These are phyloP conservation scores for Trichopoda pennipes DNA, from an alignment of 2,888 invertebrate species.

Conservation along the genomic window DNA sequence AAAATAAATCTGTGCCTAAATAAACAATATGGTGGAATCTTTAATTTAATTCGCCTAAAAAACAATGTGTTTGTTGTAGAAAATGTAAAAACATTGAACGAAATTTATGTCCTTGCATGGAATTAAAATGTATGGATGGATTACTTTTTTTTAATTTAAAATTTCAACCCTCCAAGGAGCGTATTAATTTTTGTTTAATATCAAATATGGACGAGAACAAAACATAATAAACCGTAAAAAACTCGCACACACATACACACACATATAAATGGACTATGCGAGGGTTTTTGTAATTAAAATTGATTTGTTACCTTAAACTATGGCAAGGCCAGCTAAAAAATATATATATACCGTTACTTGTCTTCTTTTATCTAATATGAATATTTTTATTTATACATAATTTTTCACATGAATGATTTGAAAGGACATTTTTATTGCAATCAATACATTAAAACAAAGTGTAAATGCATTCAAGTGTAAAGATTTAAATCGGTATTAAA, in stretches of 20 bases:
- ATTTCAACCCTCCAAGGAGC: conserved; percentile 41
- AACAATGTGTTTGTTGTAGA: conserved; percentile 44
- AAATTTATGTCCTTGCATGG: conserved; percentile 34
- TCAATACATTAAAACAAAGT: conserved; percentile 19
- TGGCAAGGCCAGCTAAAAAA: background rate
- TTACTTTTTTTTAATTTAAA: conserved; percentile 22
- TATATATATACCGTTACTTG: background rate
- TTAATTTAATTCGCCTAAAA: conserved; percentile 46
- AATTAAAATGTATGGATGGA: conserved; percentile 62
- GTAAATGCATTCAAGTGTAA: conserved; percentile 46
- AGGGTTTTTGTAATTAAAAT: conserved; percentile 12
- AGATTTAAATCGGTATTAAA: conserved; percentile 35
- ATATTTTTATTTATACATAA: conserved; percentile 22
- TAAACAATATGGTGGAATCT: conserved; percentile 55
- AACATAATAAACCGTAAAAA: conserved; percentile 6
- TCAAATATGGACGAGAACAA: conserved; percentile 55
- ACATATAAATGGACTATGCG: background rate
- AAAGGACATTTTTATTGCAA: conserved; percentile 4
- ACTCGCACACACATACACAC: background rate
- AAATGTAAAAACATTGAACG: conserved; percentile 44
- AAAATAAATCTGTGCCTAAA: conserved; percentile 53
- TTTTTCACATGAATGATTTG: conserved; percentile 28
- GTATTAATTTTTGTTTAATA: conserved; percentile 36
- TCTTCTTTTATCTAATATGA: background rate
- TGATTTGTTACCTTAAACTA: conserved; percentile 8